These are phyloP conservation scores for Pseudochromis fuscus DNA, from an alignment of 2,797 vertebrate species.

Conservation along the genomic window DNA sequence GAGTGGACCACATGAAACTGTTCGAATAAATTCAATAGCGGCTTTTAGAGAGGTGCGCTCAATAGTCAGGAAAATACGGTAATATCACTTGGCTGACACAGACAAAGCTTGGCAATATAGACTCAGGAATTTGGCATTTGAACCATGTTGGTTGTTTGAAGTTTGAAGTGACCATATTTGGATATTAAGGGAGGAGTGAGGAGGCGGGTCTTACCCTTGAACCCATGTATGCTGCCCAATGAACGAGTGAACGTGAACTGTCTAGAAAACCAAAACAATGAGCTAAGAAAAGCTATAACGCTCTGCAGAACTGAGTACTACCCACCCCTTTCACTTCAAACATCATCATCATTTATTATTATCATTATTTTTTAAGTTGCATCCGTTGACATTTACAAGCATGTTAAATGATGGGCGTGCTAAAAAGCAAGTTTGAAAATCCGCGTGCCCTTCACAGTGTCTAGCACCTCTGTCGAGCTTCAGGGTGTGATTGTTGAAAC, in stretches of 20 bases:
- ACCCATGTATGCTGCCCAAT: too few relatives aligned
- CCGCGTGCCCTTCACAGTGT: background rate
- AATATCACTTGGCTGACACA: too few relatives aligned
- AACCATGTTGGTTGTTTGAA: too few relatives aligned
- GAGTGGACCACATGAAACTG: too few relatives aligned
- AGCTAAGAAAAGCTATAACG: background rate
- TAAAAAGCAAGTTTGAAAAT: background rate
- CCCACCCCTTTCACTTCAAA: constrained; percentile 1
- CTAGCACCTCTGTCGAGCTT: constrained; percentile 32
- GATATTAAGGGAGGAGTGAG: too few relatives aligned
- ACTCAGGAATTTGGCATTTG: too few relatives aligned
- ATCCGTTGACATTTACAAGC: background rate
- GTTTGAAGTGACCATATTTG: too few relatives aligned
- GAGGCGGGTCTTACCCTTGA: too few relatives aligned
- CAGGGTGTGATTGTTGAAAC: constrained; percentile 41
- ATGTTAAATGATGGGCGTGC: background rate
- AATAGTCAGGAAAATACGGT: too few relatives aligned
- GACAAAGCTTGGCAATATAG: too few relatives aligned
- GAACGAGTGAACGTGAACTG: background rate
- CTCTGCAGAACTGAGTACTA: background rate
- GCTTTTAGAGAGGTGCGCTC: too few relatives aligned
- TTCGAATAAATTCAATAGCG: too few relatives aligned
- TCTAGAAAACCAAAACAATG: constrained; percentile 1
- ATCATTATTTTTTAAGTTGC: background rate
- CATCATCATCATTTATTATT: background rate